A percentile compares a stretch with the other conserved stretches of the same genome.
Conservation (phyloP, 1,140 invertebrate species). For the Calycopis cecrops region DNA sequence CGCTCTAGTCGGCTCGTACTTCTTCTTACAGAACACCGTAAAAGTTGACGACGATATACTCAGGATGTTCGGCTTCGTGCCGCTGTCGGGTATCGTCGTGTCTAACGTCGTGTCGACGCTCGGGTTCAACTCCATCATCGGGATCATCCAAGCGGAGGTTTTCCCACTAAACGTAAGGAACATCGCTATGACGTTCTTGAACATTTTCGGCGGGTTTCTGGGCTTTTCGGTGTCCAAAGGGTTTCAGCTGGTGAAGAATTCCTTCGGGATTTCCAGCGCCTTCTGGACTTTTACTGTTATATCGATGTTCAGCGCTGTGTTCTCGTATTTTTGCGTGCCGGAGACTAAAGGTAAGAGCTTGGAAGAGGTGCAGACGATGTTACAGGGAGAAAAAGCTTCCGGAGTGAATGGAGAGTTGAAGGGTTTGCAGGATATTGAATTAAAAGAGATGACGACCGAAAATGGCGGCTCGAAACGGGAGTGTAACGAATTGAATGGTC, state of each 20-base stretch:
- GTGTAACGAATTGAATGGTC: too few relatives aligned
- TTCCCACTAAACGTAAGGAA: conserved; percentile 78
- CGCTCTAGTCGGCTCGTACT: conserved; percentile 67
- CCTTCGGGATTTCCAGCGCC: conserved; percentile 61
- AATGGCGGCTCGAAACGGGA: background rate
- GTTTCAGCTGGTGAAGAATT: conserved; percentile 69
- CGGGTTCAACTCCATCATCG: conserved; percentile 75
- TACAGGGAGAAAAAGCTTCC: conserved; percentile 38
- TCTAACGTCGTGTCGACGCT: conserved; percentile 75
- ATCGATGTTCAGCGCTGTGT: conserved; percentile 67
- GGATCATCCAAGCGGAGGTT: conserved; percentile 76
- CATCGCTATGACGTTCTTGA: conserved; percentile 62
- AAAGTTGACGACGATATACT: conserved; percentile 35
- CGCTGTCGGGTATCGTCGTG: conserved; percentile 71
- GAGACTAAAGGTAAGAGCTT: conserved; percentile 84
- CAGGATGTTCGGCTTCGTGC: conserved; percentile 54
- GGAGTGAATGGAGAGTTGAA: conserved; percentile 10
- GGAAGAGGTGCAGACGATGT: conserved; percentile 78
- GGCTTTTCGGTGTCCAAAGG: conserved; percentile 70
- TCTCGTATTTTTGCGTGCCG: conserved; percentile 78
- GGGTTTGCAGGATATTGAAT: conserved; percentile 5
- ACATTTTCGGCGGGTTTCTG: conserved; percentile 52
- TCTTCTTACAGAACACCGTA: conserved; percentile 55
- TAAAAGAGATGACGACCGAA: background rate
- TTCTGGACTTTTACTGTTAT: conserved; percentile 72